Conservation (phyloP, 2,113 vertebrate genomes). For the Macaca mulatta region DNA sequence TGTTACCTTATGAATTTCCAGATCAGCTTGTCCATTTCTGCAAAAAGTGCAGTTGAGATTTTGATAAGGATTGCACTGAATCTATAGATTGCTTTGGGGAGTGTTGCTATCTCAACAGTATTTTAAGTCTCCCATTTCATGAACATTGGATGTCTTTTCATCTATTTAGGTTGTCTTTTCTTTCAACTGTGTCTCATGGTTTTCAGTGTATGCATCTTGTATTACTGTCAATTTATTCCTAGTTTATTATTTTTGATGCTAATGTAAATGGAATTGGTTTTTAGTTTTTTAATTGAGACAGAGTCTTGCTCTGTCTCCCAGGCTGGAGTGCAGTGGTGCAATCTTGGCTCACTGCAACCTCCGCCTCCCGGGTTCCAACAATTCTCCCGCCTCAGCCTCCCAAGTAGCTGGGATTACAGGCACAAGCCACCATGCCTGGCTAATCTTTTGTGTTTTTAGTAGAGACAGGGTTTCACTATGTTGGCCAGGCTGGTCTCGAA, state of each 20-base stretch:
- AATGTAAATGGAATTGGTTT: not conserved
- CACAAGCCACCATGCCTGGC: too few species aligned
- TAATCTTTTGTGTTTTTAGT: too few species aligned
- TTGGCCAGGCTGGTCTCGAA: too few species aligned
- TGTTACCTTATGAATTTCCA: not conserved
- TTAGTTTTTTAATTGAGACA: not conserved
- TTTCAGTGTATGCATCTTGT: not conserved
- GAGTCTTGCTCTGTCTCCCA: not conserved
- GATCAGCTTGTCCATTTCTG: not conserved
- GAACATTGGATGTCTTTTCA: not conserved
- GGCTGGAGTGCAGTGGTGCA: too few species aligned
- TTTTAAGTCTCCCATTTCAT: not conserved
- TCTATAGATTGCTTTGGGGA: not conserved
- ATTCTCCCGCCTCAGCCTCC: too few species aligned
- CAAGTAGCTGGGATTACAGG: too few species aligned
- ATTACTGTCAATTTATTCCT: not conserved
- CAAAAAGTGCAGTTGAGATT: not conserved
- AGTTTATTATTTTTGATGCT: not conserved
- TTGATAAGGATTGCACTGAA: too few species aligned
- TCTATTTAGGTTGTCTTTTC: not conserved
- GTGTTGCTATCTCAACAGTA: rapidly evolving
- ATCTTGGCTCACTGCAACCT: not conserved
- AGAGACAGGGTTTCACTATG: too few species aligned
- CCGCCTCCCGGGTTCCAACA: too few species aligned
- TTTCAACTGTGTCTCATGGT: not conserved